Percentiles rank a stretch among this genome's conserved stretches.
phyloP scores from a whole-genome alignment of 2,888 invertebrate genomes.

The Ecliptopera silaceata region DNA sequence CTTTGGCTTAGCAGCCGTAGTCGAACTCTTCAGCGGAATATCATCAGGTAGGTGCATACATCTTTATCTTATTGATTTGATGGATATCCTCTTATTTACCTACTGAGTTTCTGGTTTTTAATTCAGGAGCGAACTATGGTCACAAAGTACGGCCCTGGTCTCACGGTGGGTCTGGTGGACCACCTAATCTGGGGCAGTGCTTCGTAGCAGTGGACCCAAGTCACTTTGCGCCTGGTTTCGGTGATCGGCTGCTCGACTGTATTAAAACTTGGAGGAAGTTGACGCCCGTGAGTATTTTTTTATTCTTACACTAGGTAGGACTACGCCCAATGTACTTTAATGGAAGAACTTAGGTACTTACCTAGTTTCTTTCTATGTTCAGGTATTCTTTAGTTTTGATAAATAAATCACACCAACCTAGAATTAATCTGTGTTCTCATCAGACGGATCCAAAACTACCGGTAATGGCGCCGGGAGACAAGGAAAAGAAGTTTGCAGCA shows the following conservation, averaged over 20 bases:
- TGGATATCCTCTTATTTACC: no score
- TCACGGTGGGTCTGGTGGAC: conserved; percentile 80
- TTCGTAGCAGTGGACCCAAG: conserved; percentile 94
- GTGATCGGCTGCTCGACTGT: conserved; percentile 87
- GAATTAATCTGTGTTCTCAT: no score
- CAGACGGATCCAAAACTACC: conserved; percentile 85
- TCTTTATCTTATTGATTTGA: no score
- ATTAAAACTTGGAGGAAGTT: conserved; percentile 86
- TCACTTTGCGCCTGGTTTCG: conserved; percentile 91
- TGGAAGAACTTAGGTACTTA: no score
- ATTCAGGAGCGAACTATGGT: conserved; percentile 85
- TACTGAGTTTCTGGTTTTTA: no score
- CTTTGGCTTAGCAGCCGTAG: conserved; percentile 91
- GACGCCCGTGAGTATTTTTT: conserved; percentile 79
- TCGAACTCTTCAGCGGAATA: conserved; percentile 94
- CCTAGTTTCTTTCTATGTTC: no score
- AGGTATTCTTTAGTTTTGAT: no score
- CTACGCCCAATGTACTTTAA: no score
- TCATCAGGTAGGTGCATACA: conserved; percentile 78
- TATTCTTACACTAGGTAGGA: neutral
- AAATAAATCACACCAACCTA: no score
- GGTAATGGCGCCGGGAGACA: conserved; percentile 94
- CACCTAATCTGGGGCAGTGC: conserved; percentile 93
- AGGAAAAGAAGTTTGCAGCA: conserved; percentile 84
- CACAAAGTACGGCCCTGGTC: conserved; percentile 92